A percentile compares a stretch with the other conserved stretches of the same genome.
These are phyloP conservation scores for Drosophila engyochracea DNA, from an alignment of 2,888 invertebrate species.

Conservation along the genomic window DNA sequence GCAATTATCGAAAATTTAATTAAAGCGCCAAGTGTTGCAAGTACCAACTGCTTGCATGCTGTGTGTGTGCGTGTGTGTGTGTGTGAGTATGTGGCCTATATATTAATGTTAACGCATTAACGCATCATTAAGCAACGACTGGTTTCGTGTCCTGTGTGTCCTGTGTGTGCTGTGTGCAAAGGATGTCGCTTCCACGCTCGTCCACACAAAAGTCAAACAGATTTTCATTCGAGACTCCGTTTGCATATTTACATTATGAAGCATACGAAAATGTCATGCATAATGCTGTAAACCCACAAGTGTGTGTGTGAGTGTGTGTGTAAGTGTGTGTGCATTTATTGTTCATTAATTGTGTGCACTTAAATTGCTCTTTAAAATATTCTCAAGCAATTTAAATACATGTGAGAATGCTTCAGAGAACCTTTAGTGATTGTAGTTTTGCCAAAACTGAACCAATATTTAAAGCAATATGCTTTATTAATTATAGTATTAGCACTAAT, in stretches of 20 bases:
- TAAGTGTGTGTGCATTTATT: neutral
- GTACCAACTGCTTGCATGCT: constrained; percentile 22
- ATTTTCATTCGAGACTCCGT: constrained; percentile 4
- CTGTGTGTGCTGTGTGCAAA: neutral
- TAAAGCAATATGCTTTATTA: neutral
- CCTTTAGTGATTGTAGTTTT: neutral
- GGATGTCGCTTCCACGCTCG: neutral
- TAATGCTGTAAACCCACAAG: neutral
- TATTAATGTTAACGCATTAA: constrained; percentile 76
- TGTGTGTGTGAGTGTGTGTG: neutral
- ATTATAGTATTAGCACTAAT: neutral
- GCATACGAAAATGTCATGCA: neutral
- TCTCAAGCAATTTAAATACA: neutral
- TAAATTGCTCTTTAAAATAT: neutral
- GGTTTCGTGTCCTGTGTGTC: constrained; percentile 4
- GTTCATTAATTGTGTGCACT: constrained; percentile 2
- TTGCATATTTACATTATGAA: constrained; percentile 5
- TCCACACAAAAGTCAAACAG: constrained; percentile 20
- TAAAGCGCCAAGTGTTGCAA: constrained; percentile 74
- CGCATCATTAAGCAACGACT: constrained; percentile 65
- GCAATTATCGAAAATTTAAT: constrained; percentile 81
- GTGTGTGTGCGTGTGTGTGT: constrained; percentile 7
- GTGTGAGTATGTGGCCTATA: constrained; percentile 38
- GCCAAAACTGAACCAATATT: neutral
- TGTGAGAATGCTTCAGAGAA: neutral